These are phyloP conservation scores for Macaria liturata DNA, from an alignment of 2,888 invertebrate species.

Conservation along the genomic window DNA sequence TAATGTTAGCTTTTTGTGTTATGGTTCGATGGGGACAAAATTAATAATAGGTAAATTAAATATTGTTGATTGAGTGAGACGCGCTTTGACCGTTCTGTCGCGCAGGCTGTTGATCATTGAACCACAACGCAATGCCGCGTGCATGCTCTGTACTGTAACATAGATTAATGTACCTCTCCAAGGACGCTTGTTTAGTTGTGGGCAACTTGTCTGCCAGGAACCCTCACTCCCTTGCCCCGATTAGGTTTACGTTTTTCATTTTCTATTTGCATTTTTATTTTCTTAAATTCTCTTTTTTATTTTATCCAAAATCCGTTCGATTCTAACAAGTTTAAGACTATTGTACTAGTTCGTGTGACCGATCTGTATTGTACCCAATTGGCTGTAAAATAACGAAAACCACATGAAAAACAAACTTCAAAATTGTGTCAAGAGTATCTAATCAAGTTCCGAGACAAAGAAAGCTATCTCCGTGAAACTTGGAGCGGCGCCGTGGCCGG, in stretches of 20 bases:
- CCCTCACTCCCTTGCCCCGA: slow-evolving; percentile 70
- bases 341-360: slow-evolving; percentile 27
- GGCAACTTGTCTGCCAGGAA: slow-evolving; percentile 73
- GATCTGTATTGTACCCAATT: slow-evolving; percentile 49
- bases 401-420: slow-evolving; percentile 37
- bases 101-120: slow-evolving; percentile 65
- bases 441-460: slow-evolving; percentile 50
- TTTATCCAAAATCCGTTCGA: slow-evolving; percentile 35
- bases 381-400: slow-evolving; percentile 51
- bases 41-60: slow-evolving; percentile 44
- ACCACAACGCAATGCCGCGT: slow-evolving; percentile 80
- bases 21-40: slow-evolving; percentile 74
- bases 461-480: slow-evolving; percentile 43
- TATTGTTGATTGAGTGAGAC: slow-evolving; percentile 32
- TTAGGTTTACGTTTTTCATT: slow-evolving; percentile 57
- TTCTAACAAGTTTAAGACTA: slow-evolving; percentile 18
- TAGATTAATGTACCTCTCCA: slow-evolving; percentile 73
- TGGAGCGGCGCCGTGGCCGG: slow-evolving; percentile 44
- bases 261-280: slow-evolving; percentile 46
- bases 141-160: slow-evolving; percentile 80
- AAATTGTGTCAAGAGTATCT: slow-evolving; percentile 35
- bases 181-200: slow-evolving; percentile 79
- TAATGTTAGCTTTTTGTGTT: slow-evolving; percentile 81
- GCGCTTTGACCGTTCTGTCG: slow-evolving; percentile 45
- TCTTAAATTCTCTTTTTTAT: slow-evolving; percentile 45